Conservation (phyloP, 2,113 vertebrate species). For the Edolisoma coerulescens region DNA sequence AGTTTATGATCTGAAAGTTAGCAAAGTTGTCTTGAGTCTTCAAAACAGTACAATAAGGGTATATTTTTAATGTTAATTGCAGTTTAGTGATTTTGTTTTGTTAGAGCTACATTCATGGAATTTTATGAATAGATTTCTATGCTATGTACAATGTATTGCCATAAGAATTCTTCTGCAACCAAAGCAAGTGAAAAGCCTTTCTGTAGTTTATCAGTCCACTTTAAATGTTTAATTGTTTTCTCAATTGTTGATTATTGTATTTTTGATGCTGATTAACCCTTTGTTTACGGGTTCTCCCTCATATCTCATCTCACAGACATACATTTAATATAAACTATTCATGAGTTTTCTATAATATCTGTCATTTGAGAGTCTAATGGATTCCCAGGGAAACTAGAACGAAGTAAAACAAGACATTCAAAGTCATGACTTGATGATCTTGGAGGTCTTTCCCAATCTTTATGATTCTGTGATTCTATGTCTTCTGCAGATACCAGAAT, state of each 20-base stretch:
- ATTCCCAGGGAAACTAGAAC: not conserved
- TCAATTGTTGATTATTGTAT: not conserved
- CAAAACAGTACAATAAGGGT: not conserved
- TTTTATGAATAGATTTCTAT: not conserved
- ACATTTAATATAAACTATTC: not conserved
- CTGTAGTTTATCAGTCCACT: not conserved
- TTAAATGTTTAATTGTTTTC: not conserved
- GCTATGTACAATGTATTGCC: not conserved
- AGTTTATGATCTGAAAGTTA: not conserved
- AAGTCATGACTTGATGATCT: not conserved
- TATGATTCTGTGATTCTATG: not conserved
- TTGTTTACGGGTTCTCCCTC: not conserved
- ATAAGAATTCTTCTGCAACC: not conserved
- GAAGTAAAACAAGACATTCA: not conserved
- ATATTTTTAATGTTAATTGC: not conserved
- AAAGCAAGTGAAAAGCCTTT: not conserved
- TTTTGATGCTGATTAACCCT: not conserved
- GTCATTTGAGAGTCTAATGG: not conserved
- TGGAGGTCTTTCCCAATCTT: not conserved
- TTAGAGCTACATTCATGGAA: not conserved
- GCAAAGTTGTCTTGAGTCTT: not conserved
- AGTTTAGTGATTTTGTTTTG: not conserved
- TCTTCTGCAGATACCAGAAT: not conserved
- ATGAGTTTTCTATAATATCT: not conserved
- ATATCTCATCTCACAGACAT: not conserved